A percentile compares a stretch with the other conserved stretches of the same genome.
Evolutionary conservation across 2,797 vertebrate genomes (phyloP).

Genomic region (Leptodactylus fallax): DNA sequence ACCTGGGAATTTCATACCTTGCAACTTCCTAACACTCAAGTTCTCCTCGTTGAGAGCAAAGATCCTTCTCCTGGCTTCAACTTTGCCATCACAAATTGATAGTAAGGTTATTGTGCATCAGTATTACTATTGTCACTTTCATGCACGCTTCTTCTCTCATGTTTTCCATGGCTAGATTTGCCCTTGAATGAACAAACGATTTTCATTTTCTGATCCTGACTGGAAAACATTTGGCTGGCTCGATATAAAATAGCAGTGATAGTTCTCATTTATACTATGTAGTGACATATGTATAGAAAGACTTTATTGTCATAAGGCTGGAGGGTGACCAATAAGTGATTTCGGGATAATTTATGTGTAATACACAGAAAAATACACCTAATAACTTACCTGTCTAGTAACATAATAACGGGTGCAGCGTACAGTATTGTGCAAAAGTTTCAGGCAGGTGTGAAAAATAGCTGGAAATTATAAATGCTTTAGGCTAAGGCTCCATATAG

Average conservation of each 20-base stretch:
- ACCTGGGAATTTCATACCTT: no score
- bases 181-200: constrained; percentile 9
- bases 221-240: no score
- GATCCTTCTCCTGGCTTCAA: background rate
- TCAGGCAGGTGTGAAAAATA: no score
- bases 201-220: no score
- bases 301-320: background rate
- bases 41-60: background rate
- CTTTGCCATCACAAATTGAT: background rate
- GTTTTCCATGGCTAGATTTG: constrained; percentile 5
- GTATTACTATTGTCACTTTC: background rate
- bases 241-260: no score
- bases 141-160: background rate
- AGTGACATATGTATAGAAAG: background rate
- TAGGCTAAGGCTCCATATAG: no score
- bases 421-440: no score
- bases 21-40: no score
- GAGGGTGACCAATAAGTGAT: background rate
- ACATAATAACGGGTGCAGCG: no score
- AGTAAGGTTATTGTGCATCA: background rate
- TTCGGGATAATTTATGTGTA: no score
- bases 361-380: background rate
- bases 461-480: no score
- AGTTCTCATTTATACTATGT: background rate
- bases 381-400: background rate